These are phyloP conservation scores for Octopus sinensis DNA, from an alignment of 1,140 invertebrate genomes.

Conservation along the genomic window DNA sequence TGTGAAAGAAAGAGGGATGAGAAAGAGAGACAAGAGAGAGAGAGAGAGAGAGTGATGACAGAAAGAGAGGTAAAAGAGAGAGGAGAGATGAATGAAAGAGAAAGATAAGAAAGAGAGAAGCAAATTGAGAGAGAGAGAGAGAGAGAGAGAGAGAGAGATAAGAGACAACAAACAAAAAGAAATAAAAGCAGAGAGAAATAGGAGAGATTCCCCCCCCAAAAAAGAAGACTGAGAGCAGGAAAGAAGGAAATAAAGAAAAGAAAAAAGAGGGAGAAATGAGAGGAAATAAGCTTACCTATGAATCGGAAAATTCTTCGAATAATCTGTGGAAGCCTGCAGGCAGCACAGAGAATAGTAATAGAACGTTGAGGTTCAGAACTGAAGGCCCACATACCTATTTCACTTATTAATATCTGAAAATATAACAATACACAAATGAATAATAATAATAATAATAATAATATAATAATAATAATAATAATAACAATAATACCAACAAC, in stretches of 20 bases:
- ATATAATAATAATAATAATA: too few species aligned
- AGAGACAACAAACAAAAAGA: too few species aligned
- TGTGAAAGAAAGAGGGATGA: neutral
- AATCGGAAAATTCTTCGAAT: constrained; percentile 38
- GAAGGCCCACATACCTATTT: constrained; percentile 45
- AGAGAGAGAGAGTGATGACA: neutral
- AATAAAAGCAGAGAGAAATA: too few species aligned
- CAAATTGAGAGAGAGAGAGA: too few species aligned
- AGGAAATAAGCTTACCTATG: constrained; percentile 33
- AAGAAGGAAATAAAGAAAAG: neutral
- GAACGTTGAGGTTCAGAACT: constrained; percentile 37
- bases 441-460: too few species aligned
- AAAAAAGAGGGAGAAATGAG: neutral
- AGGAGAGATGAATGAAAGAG: too few species aligned
- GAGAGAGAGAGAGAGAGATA: too few species aligned
- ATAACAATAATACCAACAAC: too few species aligned
- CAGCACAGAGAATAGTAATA: constrained; percentile 31
- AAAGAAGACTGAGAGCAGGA: neutral
- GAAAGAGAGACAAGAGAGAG: neutral
- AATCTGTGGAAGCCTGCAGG: constrained; percentile 38
- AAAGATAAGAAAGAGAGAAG: too few species aligned
- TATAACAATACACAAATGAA: neutral
- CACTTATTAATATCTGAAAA: constrained; percentile 42
- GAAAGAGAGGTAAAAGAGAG: neutral
- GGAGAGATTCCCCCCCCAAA: too few species aligned